Conservation (phyloP, 2,113 vertebrate species). For the Pseudolaguvia tuberculata region DNA sequence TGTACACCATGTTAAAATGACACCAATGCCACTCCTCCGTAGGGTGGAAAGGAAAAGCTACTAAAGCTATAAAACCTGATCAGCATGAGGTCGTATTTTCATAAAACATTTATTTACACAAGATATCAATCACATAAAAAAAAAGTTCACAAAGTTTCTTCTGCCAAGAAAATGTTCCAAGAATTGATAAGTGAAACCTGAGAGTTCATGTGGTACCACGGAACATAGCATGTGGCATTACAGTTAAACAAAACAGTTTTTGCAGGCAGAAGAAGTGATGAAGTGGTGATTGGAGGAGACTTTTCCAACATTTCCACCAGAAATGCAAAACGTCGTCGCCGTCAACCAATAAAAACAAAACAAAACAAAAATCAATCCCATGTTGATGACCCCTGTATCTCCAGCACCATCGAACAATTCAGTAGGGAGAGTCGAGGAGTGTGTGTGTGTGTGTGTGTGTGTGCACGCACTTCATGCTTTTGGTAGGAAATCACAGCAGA, state of each 20-base stretch:
- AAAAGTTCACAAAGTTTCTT: slow-evolving; percentile 59
- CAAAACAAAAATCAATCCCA: not conserved
- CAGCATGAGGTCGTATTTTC: slow-evolving; percentile 19
- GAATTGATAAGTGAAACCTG: slow-evolving; percentile 67
- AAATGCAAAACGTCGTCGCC: not conserved
- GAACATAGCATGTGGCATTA: slow-evolving; percentile 56
- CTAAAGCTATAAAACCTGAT: not conserved
- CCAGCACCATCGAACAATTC: slow-evolving; percentile 31
- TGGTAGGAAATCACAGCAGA: slow-evolving; percentile 9
- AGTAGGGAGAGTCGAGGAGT: slow-evolving; percentile 29
- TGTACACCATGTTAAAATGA: not conserved
- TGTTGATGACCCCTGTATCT: slow-evolving; percentile 16
- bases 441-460: too few relatives aligned
- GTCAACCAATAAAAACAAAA: not conserved
- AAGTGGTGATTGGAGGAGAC: slow-evolving; percentile 45
- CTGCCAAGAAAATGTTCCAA: slow-evolving; percentile 55
- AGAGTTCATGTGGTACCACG: slow-evolving; percentile 65
- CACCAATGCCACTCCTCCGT: not conserved
- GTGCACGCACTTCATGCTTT: slow-evolving; percentile 18
- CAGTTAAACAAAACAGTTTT: slow-evolving; percentile 51
- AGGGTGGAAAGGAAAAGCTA: not conserved
- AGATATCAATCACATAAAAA: slow-evolving; percentile 71
- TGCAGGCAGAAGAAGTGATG: slow-evolving; percentile 37
- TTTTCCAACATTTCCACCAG: slow-evolving; percentile 6
- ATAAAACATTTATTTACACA: slow-evolving; percentile 73